Evolutionary conservation across 2,113 vertebrate species (phyloP), one percentile per base, ranked within the genome.

Genomic region (Lasiurus cinereus): DNA sequence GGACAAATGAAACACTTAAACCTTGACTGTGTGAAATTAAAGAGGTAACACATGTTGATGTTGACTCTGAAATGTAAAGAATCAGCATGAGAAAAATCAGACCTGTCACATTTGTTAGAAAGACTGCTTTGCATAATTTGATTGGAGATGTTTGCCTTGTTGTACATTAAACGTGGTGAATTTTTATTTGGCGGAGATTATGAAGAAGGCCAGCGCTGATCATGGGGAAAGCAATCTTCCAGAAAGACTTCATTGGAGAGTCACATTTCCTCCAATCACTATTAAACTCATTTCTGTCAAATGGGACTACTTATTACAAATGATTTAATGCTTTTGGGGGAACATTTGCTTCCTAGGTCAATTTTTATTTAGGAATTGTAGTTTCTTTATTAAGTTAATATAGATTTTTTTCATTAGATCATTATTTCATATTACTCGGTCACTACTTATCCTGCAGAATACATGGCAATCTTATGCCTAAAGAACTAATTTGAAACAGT

Each of bases 211-310:
- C 62, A 36, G 8, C 8, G 56, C 7, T 85, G 22, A 33, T 85
- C 22, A 24, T 13, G 12, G 54, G 56, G 56, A 66, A 82, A 64
- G 16, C 33, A 33, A 59, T 52, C 43, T 69, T 62, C 14, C 5
- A n/a, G 16, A 39, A 88, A 87, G 31, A 64, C 19, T 66, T 91
- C 56, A 66, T 76, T 31, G 50, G 64, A 89, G 50, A 79, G 43
- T 72, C 36, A 48, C 29, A 88, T 94, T 93, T 95, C 56, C 79
- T 94, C 74, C 22, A 31, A 85, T 84, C 88, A 54, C 52, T 94
- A 52, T 69, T 92, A 93, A 95, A 86, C 31, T n/a, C n/a, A 84
- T 94, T 97, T 94, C 48, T 36, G 92, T 76, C 79, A 95, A 92
- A 92, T 73, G 19, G 13, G 80, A 72, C n/a, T 80, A 79, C 52